Conservation (phyloP, 2,113 vertebrate genomes). For the Diglossa brunneiventris region DNA sequence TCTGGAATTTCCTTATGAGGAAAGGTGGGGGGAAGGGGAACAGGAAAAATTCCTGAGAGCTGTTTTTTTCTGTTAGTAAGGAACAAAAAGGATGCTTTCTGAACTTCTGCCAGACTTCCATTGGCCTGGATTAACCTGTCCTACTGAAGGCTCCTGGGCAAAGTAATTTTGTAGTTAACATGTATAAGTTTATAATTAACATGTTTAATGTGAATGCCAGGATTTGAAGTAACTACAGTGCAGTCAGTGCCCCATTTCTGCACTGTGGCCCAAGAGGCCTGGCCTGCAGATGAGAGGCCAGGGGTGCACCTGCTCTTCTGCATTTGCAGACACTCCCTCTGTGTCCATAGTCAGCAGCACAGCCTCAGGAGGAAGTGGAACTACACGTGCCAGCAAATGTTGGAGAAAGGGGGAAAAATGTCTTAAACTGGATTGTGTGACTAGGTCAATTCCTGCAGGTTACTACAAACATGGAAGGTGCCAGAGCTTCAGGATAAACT, state of each 20-base stretch:
- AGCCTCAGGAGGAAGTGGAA: background rate
- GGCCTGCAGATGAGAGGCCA: background rate
- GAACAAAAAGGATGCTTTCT: background rate
- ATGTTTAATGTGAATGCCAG: background rate
- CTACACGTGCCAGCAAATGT: background rate
- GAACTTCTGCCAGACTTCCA: background rate
- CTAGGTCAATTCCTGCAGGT: background rate
- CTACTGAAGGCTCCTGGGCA: background rate
- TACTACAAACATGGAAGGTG: background rate
- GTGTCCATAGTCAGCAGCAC: background rate
- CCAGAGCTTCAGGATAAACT: background rate
- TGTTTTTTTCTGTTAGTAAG: background rate
- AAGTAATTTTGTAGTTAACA: background rate
- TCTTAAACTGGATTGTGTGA: background rate
- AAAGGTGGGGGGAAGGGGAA: background rate
- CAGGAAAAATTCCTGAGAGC: background rate
- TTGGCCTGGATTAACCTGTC: background rate
- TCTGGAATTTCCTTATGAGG: slow-evolving; percentile 14
- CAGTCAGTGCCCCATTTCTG: background rate
- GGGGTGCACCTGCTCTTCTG: background rate
- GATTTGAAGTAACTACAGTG: background rate
- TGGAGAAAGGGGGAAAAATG: background rate
- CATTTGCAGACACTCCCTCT: background rate
- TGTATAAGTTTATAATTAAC: background rate
- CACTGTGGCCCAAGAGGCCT: background rate